These are phyloP conservation scores for Spermophilus dauricus DNA, from an alignment of 2,113 vertebrate species.

Conservation along the genomic window DNA sequence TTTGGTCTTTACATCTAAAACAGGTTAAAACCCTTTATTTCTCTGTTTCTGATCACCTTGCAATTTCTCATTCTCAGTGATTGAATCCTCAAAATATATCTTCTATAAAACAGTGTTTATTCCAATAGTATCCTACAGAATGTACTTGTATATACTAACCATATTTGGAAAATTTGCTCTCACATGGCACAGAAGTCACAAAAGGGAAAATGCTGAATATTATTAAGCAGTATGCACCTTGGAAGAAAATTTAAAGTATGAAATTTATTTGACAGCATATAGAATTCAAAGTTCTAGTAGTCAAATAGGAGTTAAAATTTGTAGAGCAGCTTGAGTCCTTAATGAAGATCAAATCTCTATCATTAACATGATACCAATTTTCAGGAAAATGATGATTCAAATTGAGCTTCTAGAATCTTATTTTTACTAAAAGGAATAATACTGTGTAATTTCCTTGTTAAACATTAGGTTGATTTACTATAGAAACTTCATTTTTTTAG, in stretches of 20 bases:
- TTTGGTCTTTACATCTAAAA: background rate
- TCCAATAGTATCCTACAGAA: background rate
- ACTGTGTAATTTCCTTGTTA: background rate
- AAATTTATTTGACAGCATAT: constrained; percentile 38
- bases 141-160: background rate
- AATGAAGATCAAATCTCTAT: background rate
- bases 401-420: background rate
- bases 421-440: background rate
- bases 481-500: background rate
- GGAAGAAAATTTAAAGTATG: background rate
- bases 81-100: background rate
- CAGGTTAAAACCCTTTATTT: background rate
- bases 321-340: background rate
- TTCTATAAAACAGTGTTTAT: background rate
- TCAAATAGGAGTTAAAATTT: background rate
- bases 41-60: background rate
- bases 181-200: background rate
- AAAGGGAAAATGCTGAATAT: background rate
- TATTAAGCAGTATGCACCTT: background rate
- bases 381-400: background rate
- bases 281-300: background rate
- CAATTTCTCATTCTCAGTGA: background rate
- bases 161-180: background rate
- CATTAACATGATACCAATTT: background rate
- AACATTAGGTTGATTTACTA: background rate